Evolutionary conservation across 2,888 invertebrate genomes (phyloP), one percentile per base, ranked within the genome.

Genomic region (Baccha elongata): DNA sequence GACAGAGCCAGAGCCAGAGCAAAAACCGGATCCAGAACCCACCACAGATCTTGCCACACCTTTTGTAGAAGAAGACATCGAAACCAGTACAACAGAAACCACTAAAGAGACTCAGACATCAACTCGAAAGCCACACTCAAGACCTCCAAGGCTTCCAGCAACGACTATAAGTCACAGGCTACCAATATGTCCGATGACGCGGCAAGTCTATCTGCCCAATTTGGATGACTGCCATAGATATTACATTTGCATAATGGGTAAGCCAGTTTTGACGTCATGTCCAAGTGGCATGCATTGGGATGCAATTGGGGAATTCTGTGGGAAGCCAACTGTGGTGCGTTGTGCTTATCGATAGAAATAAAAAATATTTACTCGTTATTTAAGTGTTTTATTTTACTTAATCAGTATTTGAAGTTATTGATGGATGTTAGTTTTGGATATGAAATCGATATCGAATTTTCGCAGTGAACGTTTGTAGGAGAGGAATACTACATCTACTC

Each of bases 261-360:
- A 86, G 74, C 88, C 90, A 2, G 87, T 89, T 37, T 58, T 88
- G 62, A 90, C 89, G 1, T 87, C 87, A 2, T 90, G 90, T n/a
- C 90, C 90, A 0, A 86, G 84, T 32, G 88, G 87, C 6, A 86
- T 89, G 2, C 86, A 86, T 52, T 90, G 90, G 90, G 88, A 90
- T 72, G 85, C 87, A 11, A 85, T 73, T 29, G 86, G 85, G 8
- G 87, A 87, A 13, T 87, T 87, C 37, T 89, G 89, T 55, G 88
- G 87, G 55, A 10, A 32, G 1, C 68, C 75, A 10, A 11, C 40
- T 1, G 37, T 29, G n/a, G 78, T 17, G 0, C n/a, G 11, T 3
- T 83, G 83, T 64, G 78, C 55, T 42, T 15, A 17, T 3, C 29
- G 37, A 17, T 52, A 74, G 1, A 44, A 44, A 44, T 44, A 44